phyloP scores from a whole-genome alignment of 2,888 invertebrate genomes.

The Trachelus troglodyta region DNA sequence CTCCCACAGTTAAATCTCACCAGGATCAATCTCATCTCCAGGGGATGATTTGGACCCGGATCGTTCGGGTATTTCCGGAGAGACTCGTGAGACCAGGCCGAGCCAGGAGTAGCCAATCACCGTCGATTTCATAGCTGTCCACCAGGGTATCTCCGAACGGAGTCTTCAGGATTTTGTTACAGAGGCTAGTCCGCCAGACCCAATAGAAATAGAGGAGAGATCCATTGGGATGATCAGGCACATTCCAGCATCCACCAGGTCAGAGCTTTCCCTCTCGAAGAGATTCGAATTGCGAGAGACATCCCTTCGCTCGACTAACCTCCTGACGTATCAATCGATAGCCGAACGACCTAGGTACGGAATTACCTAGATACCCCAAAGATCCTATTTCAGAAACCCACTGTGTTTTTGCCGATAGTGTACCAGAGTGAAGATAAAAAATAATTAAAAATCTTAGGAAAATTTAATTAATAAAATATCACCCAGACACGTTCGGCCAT shows the following conservation, averaged over 20 bases:
- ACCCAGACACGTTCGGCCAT: no score
- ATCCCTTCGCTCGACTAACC: constrained; percentile 24
- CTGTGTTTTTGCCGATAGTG: no score
- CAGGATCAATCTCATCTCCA: no score
- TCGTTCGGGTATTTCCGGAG: not conserved
- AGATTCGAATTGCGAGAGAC: constrained; percentile 49
- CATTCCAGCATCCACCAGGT: constrained; percentile 46
- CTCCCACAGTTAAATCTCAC: no score
- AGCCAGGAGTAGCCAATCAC: constrained; percentile 51
- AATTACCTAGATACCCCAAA: not conserved
- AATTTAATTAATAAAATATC: constrained; percentile 9
- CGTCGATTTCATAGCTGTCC: constrained; percentile 61
- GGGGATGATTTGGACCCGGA: no score
- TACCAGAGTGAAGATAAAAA: no score
- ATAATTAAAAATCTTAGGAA: not conserved
- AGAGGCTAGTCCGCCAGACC: constrained; percentile 44
- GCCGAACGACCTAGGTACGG: not conserved
- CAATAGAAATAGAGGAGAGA: constrained; percentile 37
- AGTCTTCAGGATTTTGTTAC: constrained; percentile 46
- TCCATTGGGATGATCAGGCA: constrained; percentile 52
- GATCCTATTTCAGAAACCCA: no score
- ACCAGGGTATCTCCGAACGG: constrained; percentile 32
- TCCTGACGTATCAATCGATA: constrained; percentile 47
- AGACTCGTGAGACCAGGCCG: constrained; percentile 23
- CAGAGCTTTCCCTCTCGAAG: constrained; percentile 51